Evolutionary conservation across 2,113 vertebrate species (phyloP).

Genomic region (Sitta europaea): DNA sequence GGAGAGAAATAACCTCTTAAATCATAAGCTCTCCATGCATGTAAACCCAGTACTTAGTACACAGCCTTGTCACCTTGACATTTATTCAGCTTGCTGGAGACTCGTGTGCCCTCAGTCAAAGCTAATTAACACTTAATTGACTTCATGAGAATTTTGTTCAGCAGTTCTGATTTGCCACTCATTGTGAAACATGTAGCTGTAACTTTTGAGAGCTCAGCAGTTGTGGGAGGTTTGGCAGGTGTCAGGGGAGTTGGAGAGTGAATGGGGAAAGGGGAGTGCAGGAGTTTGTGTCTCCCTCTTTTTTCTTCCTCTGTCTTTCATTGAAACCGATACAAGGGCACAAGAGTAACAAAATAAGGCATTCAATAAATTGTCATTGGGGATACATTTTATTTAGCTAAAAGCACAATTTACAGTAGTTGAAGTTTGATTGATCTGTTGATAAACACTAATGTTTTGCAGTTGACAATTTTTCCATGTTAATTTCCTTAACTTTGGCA

Average conservation of each 20-base stretch:
- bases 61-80: constrained; percentile 56
- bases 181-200: not conserved
- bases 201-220: constrained; percentile 42
- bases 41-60: constrained; percentile 43
- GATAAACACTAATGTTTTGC: constrained; percentile 83
- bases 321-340: not conserved
- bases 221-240: constrained; percentile 44
- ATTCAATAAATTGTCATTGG: constrained; percentile 67
- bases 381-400: constrained; percentile 74
- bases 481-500: constrained; percentile 80
- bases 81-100: constrained; percentile 62
- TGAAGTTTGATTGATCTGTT: constrained; percentile 83
- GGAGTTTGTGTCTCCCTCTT: not conserved
- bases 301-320: not conserved
- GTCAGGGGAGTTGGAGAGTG: not conserved
- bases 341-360: constrained; percentile 9
- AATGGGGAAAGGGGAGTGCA: not conserved
- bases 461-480: constrained; percentile 80
- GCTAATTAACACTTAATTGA: constrained; percentile 67
- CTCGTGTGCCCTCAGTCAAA: constrained; percentile 54
- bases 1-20: constrained; percentile 38
- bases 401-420: constrained; percentile 78
- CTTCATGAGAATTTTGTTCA: constrained; percentile 48
- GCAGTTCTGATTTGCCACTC: constrained; percentile 47
- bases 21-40: not conserved